Evolutionary conservation across 2,113 vertebrate species (phyloP), one percentile per base, ranked within the genome.

Genomic region (Perca flavescens): DNA sequence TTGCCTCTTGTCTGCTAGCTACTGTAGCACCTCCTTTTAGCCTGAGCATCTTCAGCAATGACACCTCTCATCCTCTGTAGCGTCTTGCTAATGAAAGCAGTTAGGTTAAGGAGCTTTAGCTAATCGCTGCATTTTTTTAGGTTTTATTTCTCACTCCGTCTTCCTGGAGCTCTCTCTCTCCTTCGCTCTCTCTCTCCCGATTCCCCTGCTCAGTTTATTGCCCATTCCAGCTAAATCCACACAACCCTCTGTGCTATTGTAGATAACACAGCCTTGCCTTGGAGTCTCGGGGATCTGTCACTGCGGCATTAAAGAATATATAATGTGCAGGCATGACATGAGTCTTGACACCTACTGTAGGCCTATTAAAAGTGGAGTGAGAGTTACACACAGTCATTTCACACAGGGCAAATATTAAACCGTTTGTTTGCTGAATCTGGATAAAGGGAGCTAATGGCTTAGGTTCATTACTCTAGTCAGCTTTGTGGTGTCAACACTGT

Each of bases 31-130:
- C 76, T 67, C 22, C 21, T 80, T 67, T 77, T 60, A 79, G 70
- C 61, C 36, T 22, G n/a, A 80, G 22, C 65, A 47, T 90, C 73
- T 28, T 82, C 69, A 43, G 16, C 72, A 19, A 17, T 72, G 87
- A 80, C 72, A 83, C 81, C 43, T 71, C 81, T 82, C 80, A 60
- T 86, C 77, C 85, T 80, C 75, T 54, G 58, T 56, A 61, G 76
- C 58, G 49, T 73, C 75, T 62, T 57, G 46, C 76, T 91, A 82
- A 90, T 89, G 62, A 82, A 90, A 89, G 69, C 81, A 28, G 77
- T 78, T 83, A 75, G 83, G 61, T 77, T 92, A 85, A 90, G 86
- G 63, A 86, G 87, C 86, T 92, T 91, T 86, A n/a, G 53, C 84
- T 89, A 88, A 91, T 86, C 85, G 25, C 77, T 31, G 77, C 75